Evolutionary conservation across 2,888 invertebrate genomes (phyloP).

Genomic region (Phania funesta): DNA sequence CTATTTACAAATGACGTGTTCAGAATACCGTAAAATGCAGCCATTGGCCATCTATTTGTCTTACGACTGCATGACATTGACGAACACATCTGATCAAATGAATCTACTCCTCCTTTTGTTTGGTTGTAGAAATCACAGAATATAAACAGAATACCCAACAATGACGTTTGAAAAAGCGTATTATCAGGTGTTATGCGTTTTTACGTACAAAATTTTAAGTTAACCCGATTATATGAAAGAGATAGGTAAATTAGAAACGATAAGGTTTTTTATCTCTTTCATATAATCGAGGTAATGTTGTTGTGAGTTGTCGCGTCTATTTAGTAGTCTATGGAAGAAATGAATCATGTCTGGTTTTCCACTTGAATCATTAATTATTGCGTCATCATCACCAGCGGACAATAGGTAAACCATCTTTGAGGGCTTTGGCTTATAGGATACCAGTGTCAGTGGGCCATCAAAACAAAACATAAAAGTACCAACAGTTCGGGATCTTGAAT

Average conservation of each 20-base stretch:
- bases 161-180: no score
- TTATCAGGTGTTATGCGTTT: no score
- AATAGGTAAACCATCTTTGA: constrained; percentile 23
- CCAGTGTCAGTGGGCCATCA: constrained; percentile 24
- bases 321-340: no score
- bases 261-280: no score
- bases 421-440: constrained; percentile 37
- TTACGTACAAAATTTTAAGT: no score
- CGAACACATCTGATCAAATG: constrained; percentile 47
- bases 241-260: no score
- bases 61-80: constrained; percentile 40
- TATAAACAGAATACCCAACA: no score
- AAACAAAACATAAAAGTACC: constrained; percentile 33
- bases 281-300: no score
- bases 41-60: constrained; percentile 37
- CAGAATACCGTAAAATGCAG: not conserved
- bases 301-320: no score
- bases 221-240: no score
- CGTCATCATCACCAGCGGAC: constrained; percentile 27
- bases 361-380: not conserved
- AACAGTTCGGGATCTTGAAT: not conserved
- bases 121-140: no score
- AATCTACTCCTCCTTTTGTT: constrained; percentile 11
- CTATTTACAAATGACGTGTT: not conserved
- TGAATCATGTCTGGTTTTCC: constrained; percentile 51